Conservation (phyloP, 2,797 vertebrate genomes). For the Odontamblyopus rebecca region DNA sequence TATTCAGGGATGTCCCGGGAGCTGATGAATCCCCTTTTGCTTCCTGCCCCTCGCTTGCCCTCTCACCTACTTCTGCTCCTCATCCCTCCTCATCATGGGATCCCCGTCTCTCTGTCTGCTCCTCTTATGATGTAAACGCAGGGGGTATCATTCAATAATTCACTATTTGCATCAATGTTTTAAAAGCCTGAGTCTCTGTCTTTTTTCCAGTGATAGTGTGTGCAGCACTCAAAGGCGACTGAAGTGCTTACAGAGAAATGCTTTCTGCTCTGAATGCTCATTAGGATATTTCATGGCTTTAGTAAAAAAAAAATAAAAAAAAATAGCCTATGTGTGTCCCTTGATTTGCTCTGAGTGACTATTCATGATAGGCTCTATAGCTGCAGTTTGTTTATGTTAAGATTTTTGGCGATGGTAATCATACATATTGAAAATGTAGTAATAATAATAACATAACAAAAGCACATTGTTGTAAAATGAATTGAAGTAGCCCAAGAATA, state of each 20-base stretch:
- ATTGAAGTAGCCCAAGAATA: too few species aligned
- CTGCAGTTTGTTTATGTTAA: not conserved
- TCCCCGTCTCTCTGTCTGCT: slow-evolving; percentile 47
- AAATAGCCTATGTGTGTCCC: slow-evolving; percentile 46
- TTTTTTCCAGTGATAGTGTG: slow-evolving; percentile 51
- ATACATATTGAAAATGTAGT: not conserved
- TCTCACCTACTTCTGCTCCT: slow-evolving; percentile 39
- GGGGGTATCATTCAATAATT: slow-evolving; percentile 74
- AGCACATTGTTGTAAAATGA: not conserved
- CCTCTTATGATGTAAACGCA: slow-evolving; percentile 60
- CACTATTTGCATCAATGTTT: slow-evolving; percentile 75
- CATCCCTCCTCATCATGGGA: slow-evolving; percentile 41
- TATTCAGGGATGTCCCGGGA: slow-evolving; percentile 51
- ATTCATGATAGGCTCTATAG: slow-evolving; percentile 28
- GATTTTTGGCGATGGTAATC: not conserved
- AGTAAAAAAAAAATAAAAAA: slow-evolving; percentile 18
- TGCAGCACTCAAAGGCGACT: slow-evolving; percentile 58
- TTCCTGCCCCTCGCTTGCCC: slow-evolving; percentile 44
- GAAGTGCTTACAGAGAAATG: slow-evolving; percentile 44
- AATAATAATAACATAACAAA: not conserved
- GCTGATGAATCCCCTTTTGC: slow-evolving; percentile 49
- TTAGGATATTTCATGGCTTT: slow-evolving; percentile 59
- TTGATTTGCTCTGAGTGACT: slow-evolving; percentile 37
- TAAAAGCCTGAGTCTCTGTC: slow-evolving; percentile 58
- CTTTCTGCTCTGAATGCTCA: slow-evolving; percentile 67